A percentile compares a stretch with the other conserved stretches of the same genome.
Conservation (phyloP, 2,888 invertebrate species). For the Phragmatobia fuliginosa region DNA sequence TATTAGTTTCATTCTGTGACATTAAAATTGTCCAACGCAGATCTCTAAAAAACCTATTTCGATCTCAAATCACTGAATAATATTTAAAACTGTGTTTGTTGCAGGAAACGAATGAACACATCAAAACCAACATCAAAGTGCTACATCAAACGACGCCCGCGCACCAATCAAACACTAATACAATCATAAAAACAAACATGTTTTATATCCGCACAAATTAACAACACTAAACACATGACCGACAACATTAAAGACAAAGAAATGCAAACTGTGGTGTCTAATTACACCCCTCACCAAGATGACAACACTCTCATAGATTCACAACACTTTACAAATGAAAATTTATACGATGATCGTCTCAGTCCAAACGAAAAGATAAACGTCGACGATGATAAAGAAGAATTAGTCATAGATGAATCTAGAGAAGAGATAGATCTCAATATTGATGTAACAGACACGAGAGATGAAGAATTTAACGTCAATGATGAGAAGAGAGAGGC, state of each 20-base stretch:
- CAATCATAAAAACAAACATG: constrained; percentile 85
- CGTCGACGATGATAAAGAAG: constrained; percentile 71
- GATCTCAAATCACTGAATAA: constrained; percentile 67
- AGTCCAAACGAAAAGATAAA: constrained; percentile 71
- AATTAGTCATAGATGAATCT: constrained; percentile 63
- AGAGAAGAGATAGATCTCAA: constrained; percentile 53
- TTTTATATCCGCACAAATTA: constrained; percentile 70
- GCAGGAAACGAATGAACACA: constrained; percentile 73
- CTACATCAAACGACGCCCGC: constrained; percentile 70
- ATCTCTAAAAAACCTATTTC: constrained; percentile 41
- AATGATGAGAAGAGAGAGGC: constrained; percentile 59
- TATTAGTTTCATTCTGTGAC: background rate
- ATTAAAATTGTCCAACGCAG: constrained; percentile 28
- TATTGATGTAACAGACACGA: constrained; percentile 40
- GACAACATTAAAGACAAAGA: constrained; percentile 66
- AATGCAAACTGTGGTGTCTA: constrained; percentile 79
- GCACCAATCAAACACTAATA: constrained; percentile 75
- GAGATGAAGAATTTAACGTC: constrained; percentile 45
- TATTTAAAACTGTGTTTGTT: constrained; percentile 72
- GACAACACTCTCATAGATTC: constrained; percentile 53
- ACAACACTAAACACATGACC: constrained; percentile 73
- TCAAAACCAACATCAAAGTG: constrained; percentile 69
- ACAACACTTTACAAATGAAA: constrained; percentile 48
- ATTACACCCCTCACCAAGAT: constrained; percentile 66
- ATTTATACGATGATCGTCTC: constrained; percentile 64